Evolutionary conservation across 2,113 vertebrate genomes (phyloP).

Genomic region (Indri indri): DNA sequence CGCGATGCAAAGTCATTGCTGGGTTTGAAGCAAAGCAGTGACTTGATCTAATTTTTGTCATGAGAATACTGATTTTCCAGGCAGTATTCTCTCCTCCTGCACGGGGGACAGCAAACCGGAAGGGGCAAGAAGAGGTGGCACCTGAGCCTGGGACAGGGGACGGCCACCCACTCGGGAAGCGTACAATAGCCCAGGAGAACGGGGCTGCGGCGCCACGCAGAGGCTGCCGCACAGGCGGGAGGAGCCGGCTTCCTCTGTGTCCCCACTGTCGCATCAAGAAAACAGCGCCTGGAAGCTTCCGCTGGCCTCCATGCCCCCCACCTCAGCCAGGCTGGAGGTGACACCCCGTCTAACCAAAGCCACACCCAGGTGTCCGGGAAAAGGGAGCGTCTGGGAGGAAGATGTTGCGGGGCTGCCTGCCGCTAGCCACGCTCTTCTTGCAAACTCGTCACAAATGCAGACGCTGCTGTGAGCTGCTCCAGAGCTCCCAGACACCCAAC

Average conservation of each 20-base stretch:
- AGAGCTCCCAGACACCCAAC: neutral
- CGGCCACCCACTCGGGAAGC: neutral
- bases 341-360: neutral
- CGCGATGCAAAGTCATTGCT: neutral
- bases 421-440: rapidly evolving
- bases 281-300: rapidly evolving
- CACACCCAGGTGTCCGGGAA: too few relatives aligned
- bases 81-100: neutral
- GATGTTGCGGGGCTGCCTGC: rapidly evolving
- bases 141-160: rapidly evolving
- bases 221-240: neutral
- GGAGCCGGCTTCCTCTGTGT: neutral
- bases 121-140: rapidly evolving
- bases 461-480: neutral
- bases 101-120: neutral
- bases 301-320: rapidly evolving
- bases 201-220: neutral
- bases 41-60: neutral
- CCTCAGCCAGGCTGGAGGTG: neutral
- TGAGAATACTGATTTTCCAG: too few relatives aligned
- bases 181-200: rapidly evolving
- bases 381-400: rapidly evolving
- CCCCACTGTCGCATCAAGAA: rapidly evolving
- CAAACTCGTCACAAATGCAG: neutral
- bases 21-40: neutral